Percentiles rank a stretch among this genome's conserved stretches.
Conservation (phyloP, 2,113 vertebrate species). For the Elaphurus davidianus region DNA sequence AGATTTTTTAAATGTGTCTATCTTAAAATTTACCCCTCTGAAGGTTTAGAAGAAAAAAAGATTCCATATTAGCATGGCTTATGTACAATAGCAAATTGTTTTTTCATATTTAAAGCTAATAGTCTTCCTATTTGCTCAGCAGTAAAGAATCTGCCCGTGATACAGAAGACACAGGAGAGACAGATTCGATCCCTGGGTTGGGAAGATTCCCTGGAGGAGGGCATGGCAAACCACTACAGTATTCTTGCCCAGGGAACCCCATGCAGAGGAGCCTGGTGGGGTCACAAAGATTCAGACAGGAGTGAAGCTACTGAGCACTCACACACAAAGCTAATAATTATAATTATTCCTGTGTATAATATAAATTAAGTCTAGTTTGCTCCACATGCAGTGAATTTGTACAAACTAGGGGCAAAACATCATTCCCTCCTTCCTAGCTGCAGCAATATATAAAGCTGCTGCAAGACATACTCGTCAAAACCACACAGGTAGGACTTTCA, state of each 20-base stretch:
- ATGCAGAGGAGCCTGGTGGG: neutral
- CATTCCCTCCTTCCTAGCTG: neutral
- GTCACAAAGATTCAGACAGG: neutral
- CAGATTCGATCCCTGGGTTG: neutral
- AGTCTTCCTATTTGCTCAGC: neutral
- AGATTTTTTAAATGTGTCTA: neutral
- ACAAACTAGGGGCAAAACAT: neutral
- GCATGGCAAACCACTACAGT: neutral
- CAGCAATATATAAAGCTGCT: neutral
- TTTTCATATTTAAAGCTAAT: conserved; percentile 38
- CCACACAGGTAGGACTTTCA: neutral
- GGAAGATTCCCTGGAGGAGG: neutral
- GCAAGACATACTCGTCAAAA: neutral
- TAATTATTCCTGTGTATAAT: neutral
- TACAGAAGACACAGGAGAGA: neutral
- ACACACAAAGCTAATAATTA: neutral
- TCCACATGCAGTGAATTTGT: neutral
- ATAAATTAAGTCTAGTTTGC: conserved; percentile 25
- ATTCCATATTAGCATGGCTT: conserved; percentile 46
- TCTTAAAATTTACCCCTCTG: conserved; percentile 30
- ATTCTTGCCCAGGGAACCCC: neutral
- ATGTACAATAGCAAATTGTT: neutral
- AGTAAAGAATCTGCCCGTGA: neutral
- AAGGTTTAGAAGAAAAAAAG: conserved; percentile 37
- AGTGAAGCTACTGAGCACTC: neutral